Evolutionary conservation across 2,797 vertebrate species (phyloP).

Genomic region (Pangasius djambal): DNA sequence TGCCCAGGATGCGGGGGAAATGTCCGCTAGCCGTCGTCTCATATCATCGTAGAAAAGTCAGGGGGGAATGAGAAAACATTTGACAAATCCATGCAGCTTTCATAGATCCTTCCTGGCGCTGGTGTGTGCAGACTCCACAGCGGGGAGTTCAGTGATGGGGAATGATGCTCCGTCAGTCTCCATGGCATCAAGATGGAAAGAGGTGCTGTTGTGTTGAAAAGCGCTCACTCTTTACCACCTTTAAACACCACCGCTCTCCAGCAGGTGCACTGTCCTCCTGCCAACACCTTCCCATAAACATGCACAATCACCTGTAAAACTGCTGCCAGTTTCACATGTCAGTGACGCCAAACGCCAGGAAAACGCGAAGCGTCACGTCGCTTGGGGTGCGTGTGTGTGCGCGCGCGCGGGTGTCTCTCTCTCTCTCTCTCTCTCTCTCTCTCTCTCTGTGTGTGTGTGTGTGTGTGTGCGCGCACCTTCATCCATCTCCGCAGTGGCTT

Average conservation of each 20-base stretch:
- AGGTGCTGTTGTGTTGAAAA: constrained; percentile 20
- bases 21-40: constrained; percentile 15
- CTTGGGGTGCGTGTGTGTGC: not conserved
- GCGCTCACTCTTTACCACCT: constrained; percentile 17
- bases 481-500: constrained; percentile 5
- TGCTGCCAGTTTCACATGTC: constrained; percentile 1
- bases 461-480: not conserved
- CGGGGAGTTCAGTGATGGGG: constrained; percentile 41
- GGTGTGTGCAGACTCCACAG: constrained; percentile 43
- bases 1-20: constrained; percentile 28
- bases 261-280: constrained; percentile 12
- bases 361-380: not conserved
- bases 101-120: constrained; percentile 21
- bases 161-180: constrained; percentile 36
- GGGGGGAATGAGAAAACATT: constrained; percentile 28
- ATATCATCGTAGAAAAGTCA: constrained; percentile 30
- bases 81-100: constrained; percentile 29
- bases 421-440: too few species aligned
- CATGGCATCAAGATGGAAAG: constrained; percentile 40
- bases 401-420: too few species aligned
- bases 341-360: not conserved
- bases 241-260: constrained; percentile 1
- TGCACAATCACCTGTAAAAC: not conserved
- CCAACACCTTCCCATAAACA: not conserved
- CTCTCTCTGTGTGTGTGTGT: not conserved